Evolutionary conservation across 2,113 vertebrate genomes (phyloP).

Genomic region (Balaeniceps rex): DNA sequence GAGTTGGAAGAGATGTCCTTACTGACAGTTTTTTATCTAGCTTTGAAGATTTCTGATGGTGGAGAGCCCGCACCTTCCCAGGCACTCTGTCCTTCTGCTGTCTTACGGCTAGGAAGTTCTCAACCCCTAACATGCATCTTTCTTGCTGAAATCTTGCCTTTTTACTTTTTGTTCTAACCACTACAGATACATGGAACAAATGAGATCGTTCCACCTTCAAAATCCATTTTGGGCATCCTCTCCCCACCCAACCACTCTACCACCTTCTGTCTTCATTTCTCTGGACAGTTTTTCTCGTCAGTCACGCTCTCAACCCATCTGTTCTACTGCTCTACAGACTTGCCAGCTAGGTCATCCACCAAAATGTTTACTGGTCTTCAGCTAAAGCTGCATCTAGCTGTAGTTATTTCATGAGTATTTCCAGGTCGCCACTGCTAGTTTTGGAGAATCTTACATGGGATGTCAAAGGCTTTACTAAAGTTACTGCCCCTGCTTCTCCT

Average conservation of each 20-base stretch:
- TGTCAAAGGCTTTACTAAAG: not conserved
- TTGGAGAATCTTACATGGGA: not conserved
- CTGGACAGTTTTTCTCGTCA: not conserved
- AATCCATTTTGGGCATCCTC: not conserved
- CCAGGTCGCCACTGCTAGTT: not conserved
- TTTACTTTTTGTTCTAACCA: not conserved
- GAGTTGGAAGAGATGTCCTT: not conserved
- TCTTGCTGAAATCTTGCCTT: not conserved
- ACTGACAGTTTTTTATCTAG: not conserved
- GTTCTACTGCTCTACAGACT: not conserved
- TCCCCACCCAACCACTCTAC: not conserved
- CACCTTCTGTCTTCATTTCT: not conserved
- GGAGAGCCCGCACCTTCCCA: not conserved
- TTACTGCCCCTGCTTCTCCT: not conserved
- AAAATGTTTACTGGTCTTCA: not conserved
- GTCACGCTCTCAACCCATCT: not conserved
- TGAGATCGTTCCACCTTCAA: not conserved
- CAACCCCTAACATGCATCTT: not conserved
- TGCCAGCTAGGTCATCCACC: not conserved
- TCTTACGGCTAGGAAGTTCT: not conserved
- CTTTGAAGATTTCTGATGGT: not conserved
- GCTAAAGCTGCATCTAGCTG: not conserved
- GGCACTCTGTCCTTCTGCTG: not conserved
- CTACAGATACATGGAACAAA: not conserved
- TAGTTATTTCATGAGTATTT: not conserved